Evolutionary conservation across 2,888 invertebrate genomes (phyloP), one percentile per base, ranked within the genome.

Genomic region (Drosophila cognata): DNA sequence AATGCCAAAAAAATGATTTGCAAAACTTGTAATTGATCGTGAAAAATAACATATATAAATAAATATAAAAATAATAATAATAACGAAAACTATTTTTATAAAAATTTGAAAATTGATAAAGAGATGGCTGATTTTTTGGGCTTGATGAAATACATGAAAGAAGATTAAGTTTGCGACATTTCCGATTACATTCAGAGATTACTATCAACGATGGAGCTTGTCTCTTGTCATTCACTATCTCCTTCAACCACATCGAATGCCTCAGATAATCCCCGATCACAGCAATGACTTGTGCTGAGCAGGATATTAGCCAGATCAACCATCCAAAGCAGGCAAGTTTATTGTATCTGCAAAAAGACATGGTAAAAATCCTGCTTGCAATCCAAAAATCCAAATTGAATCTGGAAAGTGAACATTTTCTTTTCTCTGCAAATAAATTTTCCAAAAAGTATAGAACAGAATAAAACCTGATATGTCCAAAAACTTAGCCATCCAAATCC

Each of bases 101-200:
- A 0, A 4, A 13, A 21, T 7, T 13, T 7, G 0, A 46, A 21
- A 21, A 21, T 4, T 21, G 0, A 46, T 21, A 4, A 16, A 7
- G 1, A 7, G 13, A 13, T 21, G 3, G 6, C 21, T 11, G 43
- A 46, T 21, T 41, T 41, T 1, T 2, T 1, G 13, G 1, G 7
- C 21, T 13, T 21, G 4, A 4, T 21, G 13, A 16, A 7, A 21
- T 1, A 21, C 0, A 16, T 4, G 13, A 13, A 21, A 16, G 21
- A 13, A 46, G 1, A 21, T 16, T 16, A 21, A 16, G 7, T 21
- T 46, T 21, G 1, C 7, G 13, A 13, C 13, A 21, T 7, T 21
- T 21, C 1, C 1, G 21, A 21, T 21, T 1, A 21, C 21, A 21
- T 21, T 21, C 21, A 16, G 6, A 13, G 1, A 13, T 43, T 21